These are phyloP conservation scores for Lathamus discolor DNA, from an alignment of 2,113 vertebrate species.

Conservation along the genomic window DNA sequence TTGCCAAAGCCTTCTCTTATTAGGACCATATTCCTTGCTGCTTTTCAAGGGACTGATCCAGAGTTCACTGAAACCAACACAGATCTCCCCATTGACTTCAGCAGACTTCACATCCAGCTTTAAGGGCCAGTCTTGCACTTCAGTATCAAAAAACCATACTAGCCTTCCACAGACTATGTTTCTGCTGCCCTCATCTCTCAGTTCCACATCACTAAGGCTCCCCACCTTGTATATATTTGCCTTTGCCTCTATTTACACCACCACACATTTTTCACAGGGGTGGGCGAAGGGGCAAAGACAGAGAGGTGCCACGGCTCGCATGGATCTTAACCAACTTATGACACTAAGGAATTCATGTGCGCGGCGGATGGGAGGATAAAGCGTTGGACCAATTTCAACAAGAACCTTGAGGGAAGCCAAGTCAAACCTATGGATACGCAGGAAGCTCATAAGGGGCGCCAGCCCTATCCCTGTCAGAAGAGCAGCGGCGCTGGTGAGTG, in stretches of 20 bases:
- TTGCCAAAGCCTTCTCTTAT: not conserved
- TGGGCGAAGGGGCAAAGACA: not conserved
- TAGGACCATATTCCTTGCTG: not conserved
- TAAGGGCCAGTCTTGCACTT: not conserved
- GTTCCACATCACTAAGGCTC: not conserved
- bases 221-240: not conserved
- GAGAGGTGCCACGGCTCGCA: not conserved
- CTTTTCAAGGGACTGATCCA: not conserved
- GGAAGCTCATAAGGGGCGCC: not conserved
- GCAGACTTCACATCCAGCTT: not conserved
- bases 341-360: not conserved
- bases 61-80: not conserved
- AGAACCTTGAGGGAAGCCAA: constrained; percentile 11
- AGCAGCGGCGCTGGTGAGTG: not conserved
- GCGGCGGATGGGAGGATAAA: constrained; percentile 17
- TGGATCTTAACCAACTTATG: not conserved
- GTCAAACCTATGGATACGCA: not conserved
- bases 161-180: not conserved
- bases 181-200: not conserved
- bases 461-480: not conserved
- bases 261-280: not conserved
- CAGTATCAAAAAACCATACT: not conserved
- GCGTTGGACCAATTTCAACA: constrained; percentile 6
- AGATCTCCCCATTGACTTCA: not conserved
- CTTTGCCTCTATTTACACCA: not conserved